phyloP scores from a whole-genome alignment of 2,113 vertebrate species.

The Macaca fascicularis region T2T-MFA8v1.1 NC_088387.1:107482501-107483000 shows the following conservation, averaged over 20 bases:
- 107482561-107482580: neutral
- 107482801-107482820: neutral
- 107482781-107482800: conserved; percentile 6
- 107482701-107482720: conserved; percentile 63
- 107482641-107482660: conserved; percentile 67
- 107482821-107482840: neutral
- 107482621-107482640: conserved; percentile 61
- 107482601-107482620: conserved; percentile 28
- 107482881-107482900: neutral
- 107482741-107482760: conserved; percentile 72
- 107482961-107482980: neutral
- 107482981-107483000: neutral
- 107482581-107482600: neutral
- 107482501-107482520: too few species aligned
- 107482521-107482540: neutral
- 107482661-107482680: conserved; percentile 46
- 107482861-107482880: neutral
- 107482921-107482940: neutral
- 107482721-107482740: conserved; percentile 53
- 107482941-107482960: conserved; percentile 1
- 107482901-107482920: neutral
- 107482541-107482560: neutral
- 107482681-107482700: conserved; percentile 48
- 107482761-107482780: neutral
- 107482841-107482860: neutral